A percentile compares a stretch with the other conserved stretches of the same genome.
Conservation (phyloP, 2,797 vertebrate species). For the Naso thynnoides region DNA sequence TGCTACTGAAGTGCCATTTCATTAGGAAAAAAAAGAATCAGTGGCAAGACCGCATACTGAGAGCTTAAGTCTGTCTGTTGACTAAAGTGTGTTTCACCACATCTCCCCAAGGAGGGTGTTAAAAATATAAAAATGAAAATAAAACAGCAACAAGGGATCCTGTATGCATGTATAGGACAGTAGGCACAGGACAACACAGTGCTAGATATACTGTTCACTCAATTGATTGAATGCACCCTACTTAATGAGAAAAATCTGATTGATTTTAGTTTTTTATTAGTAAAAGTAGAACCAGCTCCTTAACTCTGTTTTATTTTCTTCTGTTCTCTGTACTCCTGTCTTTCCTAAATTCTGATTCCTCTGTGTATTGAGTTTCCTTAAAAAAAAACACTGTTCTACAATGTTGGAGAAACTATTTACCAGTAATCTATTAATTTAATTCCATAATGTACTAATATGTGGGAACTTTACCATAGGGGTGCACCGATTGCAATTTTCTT, state of each 20-base stretch:
- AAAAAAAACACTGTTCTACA: background rate
- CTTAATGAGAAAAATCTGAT: background rate
- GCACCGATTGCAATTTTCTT: too few relatives aligned
- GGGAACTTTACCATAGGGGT: background rate
- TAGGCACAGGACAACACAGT: background rate
- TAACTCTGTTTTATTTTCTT: background rate
- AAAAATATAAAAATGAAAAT: constrained; percentile 17
- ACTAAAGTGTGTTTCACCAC: constrained; percentile 51
- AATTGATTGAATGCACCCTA: background rate
- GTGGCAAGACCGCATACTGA: constrained; percentile 62
- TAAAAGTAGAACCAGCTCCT: background rate
- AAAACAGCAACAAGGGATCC: constrained; percentile 5
- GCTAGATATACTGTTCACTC: background rate
- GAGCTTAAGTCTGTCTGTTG: constrained; percentile 52
- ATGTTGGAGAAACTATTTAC: background rate
- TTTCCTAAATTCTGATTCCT: background rate
- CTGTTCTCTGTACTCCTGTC: background rate
- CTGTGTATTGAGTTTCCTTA: background rate
- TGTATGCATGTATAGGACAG: background rate
- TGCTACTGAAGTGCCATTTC: constrained; percentile 39
- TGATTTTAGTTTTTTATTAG: constrained; percentile 4
- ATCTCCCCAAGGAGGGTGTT: constrained; percentile 40
- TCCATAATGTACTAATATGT: background rate
- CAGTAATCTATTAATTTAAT: background rate
- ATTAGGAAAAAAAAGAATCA: constrained; percentile 41